Conservation (phyloP, 2,113 vertebrate genomes). For the Lamprologus callipterus region DNA sequence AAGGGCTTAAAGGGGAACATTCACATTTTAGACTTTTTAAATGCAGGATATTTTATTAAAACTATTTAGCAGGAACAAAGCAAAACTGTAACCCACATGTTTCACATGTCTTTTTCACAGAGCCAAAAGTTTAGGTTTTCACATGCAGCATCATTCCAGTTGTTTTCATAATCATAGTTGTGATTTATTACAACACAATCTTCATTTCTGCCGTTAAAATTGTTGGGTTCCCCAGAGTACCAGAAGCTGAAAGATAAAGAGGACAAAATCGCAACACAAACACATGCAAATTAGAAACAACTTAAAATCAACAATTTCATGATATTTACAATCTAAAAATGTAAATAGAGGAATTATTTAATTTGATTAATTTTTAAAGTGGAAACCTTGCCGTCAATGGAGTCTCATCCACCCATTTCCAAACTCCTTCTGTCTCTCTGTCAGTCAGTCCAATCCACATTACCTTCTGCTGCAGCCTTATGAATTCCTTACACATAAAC, state of each 20-base stretch:
- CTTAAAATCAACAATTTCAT: background rate
- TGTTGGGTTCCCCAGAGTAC: background rate
- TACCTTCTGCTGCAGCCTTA: background rate
- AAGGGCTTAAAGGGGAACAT: background rate
- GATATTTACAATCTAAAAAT: background rate
- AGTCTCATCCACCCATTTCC: conserved; percentile 10
- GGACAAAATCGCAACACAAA: background rate
- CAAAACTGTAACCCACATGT: background rate
- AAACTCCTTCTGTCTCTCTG: background rate
- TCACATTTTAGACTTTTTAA: background rate
- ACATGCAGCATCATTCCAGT: background rate
- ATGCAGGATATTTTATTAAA: background rate
- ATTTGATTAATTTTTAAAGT: background rate
- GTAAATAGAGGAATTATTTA: background rate
- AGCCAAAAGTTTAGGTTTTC: background rate
- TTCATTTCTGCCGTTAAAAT: background rate
- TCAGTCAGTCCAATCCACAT: background rate
- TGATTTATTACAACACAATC: background rate
- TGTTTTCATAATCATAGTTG: background rate
- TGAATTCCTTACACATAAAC: background rate
- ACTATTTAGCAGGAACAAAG: background rate
- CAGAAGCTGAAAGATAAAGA: background rate
- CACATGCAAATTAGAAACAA: background rate
- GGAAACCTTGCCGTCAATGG: background rate
- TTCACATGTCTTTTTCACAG: background rate